These are phyloP conservation scores for Callipepla californica DNA, from an alignment of 2,113 vertebrate species.

Conservation along the genomic window DNA sequence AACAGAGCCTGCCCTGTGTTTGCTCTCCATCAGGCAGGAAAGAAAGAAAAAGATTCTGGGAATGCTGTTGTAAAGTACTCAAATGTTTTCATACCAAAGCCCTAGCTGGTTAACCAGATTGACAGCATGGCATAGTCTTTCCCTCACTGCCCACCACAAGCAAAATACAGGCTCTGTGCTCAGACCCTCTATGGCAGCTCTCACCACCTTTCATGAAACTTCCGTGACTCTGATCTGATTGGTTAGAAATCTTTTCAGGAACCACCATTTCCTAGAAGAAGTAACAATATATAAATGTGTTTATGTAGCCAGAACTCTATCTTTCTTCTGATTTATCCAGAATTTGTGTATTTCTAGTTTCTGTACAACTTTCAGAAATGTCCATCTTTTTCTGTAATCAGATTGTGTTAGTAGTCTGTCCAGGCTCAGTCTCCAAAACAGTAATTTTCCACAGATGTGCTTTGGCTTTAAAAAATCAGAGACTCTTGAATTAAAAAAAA, in stretches of 20 bases:
- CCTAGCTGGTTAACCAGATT: background rate
- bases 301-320: background rate
- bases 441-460: background rate
- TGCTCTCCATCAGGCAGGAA: background rate
- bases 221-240: background rate
- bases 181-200: background rate
- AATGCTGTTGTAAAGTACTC: background rate
- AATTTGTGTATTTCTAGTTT: background rate
- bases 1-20: background rate
- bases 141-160: background rate
- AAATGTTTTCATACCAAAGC: background rate
- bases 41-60: background rate
- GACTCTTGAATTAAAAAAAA: background rate
- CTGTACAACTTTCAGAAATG: background rate
- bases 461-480: conserved; percentile 4
- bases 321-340: background rate
- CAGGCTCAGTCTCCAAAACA: background rate
- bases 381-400: background rate
- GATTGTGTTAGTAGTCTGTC: background rate
- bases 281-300: accelerated
- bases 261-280: background rate
- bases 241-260: background rate
- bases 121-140: background rate
- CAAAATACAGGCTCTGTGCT: background rate
- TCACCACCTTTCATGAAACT: background rate